Conservation (phyloP, 2,888 invertebrate genomes). For the Fragum whitleyi region DNA sequence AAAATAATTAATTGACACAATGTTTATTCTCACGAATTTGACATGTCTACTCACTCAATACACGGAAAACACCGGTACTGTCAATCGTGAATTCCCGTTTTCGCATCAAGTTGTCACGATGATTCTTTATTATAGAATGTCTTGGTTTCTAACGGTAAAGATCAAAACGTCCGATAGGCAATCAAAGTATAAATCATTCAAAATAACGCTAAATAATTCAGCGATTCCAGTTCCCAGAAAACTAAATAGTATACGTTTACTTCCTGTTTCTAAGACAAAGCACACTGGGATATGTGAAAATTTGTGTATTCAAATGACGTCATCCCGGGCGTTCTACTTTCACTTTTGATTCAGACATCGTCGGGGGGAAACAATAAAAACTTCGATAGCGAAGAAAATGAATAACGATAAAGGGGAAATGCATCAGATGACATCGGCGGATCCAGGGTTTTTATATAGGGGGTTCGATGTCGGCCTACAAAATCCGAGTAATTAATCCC, state of each 20-base stretch:
- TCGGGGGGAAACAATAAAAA: no score
- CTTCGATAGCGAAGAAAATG: no score
- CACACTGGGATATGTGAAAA: slow-evolving; percentile 62
- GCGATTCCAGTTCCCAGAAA: slow-evolving; percentile 55
- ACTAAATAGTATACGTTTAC: slow-evolving; percentile 57
- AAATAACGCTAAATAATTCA: slow-evolving; percentile 13
- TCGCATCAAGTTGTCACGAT: not conserved
- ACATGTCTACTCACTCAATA: slow-evolving; percentile 54
- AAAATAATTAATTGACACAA: slow-evolving; percentile 19
- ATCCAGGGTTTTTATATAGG: no score
- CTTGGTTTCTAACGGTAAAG: no score
- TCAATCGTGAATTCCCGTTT: slow-evolving; percentile 39
- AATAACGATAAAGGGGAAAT: no score
- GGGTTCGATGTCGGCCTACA: no score
- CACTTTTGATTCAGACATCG: slow-evolving; percentile 2
- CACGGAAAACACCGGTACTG: slow-evolving; percentile 60
- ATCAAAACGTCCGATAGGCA: no score
- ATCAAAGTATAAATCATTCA: slow-evolving; percentile 34
- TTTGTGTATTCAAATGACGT: slow-evolving; percentile 28
- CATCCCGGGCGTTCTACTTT: slow-evolving; percentile 4
- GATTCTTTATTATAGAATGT: no score
- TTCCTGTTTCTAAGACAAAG: slow-evolving; percentile 74
- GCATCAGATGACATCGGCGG: no score
- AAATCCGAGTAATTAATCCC: no score
- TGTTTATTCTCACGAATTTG: slow-evolving; percentile 26